Evolutionary conservation across 64 coral and sea anemone species (phyloP).

Genomic region (Actinia equina): DNA sequence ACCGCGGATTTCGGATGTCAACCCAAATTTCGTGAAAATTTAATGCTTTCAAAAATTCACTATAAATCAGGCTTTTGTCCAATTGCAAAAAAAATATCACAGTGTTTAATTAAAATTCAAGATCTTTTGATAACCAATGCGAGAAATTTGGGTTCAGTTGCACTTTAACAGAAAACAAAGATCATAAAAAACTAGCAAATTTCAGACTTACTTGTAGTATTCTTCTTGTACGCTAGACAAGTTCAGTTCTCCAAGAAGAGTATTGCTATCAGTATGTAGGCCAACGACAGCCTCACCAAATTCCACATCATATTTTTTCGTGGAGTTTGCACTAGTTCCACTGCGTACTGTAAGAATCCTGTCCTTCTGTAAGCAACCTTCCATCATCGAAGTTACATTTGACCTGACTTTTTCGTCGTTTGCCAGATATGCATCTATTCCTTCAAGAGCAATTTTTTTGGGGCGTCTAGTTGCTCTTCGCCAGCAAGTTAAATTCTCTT

Average conservation of each 20-base stretch:
- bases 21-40: too few relatives aligned
- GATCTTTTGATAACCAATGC: too few relatives aligned
- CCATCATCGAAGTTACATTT: neutral
- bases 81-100: too few relatives aligned
- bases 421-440: neutral
- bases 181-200: neutral
- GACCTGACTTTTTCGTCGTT: neutral
- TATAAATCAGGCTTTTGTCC: too few relatives aligned
- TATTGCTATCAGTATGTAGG: neutral
- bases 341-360: neutral
- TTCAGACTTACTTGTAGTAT: constrained; percentile 8
- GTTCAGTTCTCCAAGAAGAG: constrained; percentile 1
- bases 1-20: too few relatives aligned
- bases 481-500: neutral
- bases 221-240: constrained; percentile 19
- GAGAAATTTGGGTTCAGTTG: too few relatives aligned
- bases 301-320: neutral
- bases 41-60: too few relatives aligned
- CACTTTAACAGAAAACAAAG: too few relatives aligned
- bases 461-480: neutral
- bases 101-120: too few relatives aligned
- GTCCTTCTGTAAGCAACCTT: neutral
- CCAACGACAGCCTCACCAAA: neutral
- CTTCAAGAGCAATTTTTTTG: neutral
- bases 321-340: neutral